Conservation (phyloP, 2,113 vertebrate genomes). For the Brachionichthys hirsutus region DNA sequence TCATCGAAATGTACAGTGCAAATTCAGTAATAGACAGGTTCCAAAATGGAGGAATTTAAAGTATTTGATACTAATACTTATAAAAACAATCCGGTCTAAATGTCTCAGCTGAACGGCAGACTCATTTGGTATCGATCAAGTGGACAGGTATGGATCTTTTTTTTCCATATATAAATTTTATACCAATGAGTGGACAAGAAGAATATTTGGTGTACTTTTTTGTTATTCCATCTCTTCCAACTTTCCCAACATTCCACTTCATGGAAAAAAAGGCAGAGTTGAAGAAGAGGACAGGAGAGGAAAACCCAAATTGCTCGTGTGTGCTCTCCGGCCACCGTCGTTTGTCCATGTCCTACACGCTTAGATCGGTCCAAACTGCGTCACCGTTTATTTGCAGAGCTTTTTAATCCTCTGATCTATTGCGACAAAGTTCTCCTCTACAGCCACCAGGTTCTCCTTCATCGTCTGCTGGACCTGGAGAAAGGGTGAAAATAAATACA, state of each 20-base stretch:
- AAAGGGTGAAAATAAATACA: too few relatives aligned
- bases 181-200: constrained; percentile 27
- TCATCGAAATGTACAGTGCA: constrained; percentile 38
- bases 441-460: constrained; percentile 85
- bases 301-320: constrained; percentile 14
- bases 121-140: constrained; percentile 30
- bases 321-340: constrained; percentile 40
- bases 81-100: constrained; percentile 65
- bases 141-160: constrained; percentile 1
- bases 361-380: constrained; percentile 27
- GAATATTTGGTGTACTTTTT: constrained; percentile 66
- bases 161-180: constrained; percentile 27
- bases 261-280: constrained; percentile 62
- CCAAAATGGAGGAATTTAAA: constrained; percentile 23
- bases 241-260: constrained; percentile 57
- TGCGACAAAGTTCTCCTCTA: constrained; percentile 86
- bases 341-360: constrained; percentile 52
- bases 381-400: constrained; percentile 79
- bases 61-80: constrained; percentile 44
- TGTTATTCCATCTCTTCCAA: constrained; percentile 38
- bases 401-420: constrained; percentile 88
- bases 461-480: constrained; percentile 88
- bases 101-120: constrained; percentile 22
- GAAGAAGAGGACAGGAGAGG: constrained; percentile 40
- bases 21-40: constrained; percentile 28